Evolutionary conservation across 2,113 vertebrate species (phyloP).

Genomic region (Atractosteus spatula): DNA sequence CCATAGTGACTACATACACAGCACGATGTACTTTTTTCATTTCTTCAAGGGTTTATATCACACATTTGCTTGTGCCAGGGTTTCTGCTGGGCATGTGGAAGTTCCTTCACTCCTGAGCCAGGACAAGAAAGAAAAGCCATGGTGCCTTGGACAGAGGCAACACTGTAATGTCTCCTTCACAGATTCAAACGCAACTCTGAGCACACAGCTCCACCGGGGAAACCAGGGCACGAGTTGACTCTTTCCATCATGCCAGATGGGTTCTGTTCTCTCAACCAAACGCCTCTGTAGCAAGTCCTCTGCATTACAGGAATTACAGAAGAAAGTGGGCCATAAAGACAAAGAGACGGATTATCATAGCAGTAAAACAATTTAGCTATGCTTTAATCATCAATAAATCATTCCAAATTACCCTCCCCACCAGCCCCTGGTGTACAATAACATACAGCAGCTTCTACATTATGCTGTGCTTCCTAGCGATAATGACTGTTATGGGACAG

Average conservation of each 20-base stretch:
- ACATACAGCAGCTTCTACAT: slow-evolving; percentile 1
- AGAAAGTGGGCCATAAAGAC: neutral
- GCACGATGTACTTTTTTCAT: no score
- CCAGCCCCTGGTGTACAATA: neutral
- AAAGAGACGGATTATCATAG: slow-evolving; percentile 5
- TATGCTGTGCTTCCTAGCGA: neutral
- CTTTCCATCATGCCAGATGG: neutral
- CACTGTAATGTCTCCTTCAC: no score
- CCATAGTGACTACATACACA: no score
- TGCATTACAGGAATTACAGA: neutral
- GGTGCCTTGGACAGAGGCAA: no score
- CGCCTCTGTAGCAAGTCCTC: neutral
- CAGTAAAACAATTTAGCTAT: slow-evolving; percentile 12
- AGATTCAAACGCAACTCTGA: no score
- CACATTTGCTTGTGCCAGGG: no score
- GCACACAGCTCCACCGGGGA: no score
- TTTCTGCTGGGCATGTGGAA: no score
- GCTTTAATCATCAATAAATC: slow-evolving; percentile 6
- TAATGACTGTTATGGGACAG: neutral
- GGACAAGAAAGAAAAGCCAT: no score
- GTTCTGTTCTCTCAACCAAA: neutral
- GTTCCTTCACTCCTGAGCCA: no score
- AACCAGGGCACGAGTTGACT: neutral
- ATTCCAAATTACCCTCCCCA: neutral
- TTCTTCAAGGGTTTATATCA: no score